Evolutionary conservation across 23 tunicate genomes (phyloP).

Genomic region (Ascidia mentula): DNA sequence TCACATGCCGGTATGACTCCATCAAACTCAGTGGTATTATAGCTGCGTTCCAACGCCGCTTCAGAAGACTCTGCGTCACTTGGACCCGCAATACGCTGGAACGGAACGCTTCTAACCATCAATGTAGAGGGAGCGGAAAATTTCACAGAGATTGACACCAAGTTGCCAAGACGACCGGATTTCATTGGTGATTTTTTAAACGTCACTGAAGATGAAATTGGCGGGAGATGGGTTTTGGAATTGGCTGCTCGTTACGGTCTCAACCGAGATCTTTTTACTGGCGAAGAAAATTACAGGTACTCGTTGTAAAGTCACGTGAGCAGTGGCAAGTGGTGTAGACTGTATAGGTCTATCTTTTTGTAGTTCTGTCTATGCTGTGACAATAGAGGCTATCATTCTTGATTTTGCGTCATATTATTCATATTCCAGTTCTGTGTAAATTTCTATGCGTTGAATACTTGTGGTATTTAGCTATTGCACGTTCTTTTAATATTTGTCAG

Average conservation of each 20-base stretch:
- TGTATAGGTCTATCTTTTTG: no score
- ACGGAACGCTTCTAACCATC: constrained; percentile 18
- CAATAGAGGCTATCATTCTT: no score
- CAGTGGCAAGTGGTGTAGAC: no score
- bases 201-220: not conserved
- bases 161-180: constrained; percentile 21
- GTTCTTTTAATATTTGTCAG: no score
- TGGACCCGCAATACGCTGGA: constrained; percentile 13
- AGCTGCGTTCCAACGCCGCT: not conserved
- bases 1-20: no score
- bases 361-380: no score
- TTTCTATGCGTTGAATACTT: no score
- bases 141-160: constrained; percentile 5
- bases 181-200: constrained; percentile 13
- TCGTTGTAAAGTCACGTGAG: no score
- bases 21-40: no score
- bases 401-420: no score
- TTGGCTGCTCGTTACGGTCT: not conserved
- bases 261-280: constrained; percentile 17
- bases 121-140: not conserved
- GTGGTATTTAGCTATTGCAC: no score
- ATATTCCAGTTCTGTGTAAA: no score
- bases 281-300: not conserved
- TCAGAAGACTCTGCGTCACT: constrained; percentile 9
- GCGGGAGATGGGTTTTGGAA: constrained; percentile 20